These are phyloP conservation scores for Apoda limacodes DNA, from an alignment of 2,888 invertebrate species.

Conservation along the genomic window DNA sequence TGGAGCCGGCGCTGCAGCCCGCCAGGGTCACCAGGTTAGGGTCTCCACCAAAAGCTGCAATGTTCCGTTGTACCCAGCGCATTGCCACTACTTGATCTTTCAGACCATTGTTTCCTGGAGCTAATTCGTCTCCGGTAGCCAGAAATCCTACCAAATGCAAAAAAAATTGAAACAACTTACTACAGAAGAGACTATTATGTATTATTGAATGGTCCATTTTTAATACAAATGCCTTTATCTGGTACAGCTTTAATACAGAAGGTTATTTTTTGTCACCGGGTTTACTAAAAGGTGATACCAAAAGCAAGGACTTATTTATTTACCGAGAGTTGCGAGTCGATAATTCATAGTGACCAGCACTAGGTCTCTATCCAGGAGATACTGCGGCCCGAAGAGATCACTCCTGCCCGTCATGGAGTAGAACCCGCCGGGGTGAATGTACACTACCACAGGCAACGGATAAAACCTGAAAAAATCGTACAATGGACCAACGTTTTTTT, in stretches of 20 bases:
- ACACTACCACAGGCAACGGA: slow-evolving; percentile 69
- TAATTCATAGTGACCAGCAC: slow-evolving; percentile 73
- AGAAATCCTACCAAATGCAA: slow-evolving; percentile 33
- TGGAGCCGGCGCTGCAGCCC: slow-evolving; percentile 38
- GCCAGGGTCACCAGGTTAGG: slow-evolving; percentile 66
- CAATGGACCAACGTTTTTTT: too few species aligned
- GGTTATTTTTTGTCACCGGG: too few species aligned
- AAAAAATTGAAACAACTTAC: too few species aligned
- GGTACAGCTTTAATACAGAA: too few species aligned
- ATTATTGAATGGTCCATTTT: too few species aligned
- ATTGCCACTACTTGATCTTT: slow-evolving; percentile 77
- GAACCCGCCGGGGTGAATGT: slow-evolving; percentile 74
- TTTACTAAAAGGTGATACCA: too few species aligned
- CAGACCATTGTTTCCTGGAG: slow-evolving; percentile 77
- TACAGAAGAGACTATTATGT: too few species aligned
- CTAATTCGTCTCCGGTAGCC: slow-evolving; percentile 71
- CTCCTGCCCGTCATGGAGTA: slow-evolving; percentile 68
- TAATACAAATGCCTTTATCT: too few species aligned
- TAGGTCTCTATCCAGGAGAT: slow-evolving; percentile 71
- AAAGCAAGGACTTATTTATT: too few species aligned
- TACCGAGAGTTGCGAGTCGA: slow-evolving; percentile 56
- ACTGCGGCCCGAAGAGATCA: slow-evolving; percentile 61
- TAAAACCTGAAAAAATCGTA: slow-evolving; percentile 21
- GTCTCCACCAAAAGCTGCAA: slow-evolving; percentile 72
- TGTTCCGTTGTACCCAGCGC: slow-evolving; percentile 71